Evolutionary conservation across 2,888 invertebrate species (phyloP).

Genomic region (Tiphia femorata): DNA sequence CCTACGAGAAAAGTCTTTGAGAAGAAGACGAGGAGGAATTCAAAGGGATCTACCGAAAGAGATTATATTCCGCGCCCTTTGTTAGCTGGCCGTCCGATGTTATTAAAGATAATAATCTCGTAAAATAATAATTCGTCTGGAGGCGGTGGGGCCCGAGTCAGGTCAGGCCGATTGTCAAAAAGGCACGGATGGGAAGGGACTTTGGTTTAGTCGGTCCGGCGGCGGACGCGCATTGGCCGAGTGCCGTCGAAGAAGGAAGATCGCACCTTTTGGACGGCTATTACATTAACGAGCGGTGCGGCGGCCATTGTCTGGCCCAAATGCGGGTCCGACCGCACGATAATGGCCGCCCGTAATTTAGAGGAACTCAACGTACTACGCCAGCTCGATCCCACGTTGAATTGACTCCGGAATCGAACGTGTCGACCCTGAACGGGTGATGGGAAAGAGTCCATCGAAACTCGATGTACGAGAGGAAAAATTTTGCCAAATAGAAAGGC

Average conservation of each 20-base stretch:
- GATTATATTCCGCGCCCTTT: too few species aligned
- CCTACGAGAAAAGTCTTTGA: too few species aligned
- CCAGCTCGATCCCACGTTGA: too few species aligned
- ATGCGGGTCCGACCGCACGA: constrained; percentile 55
- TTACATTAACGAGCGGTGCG: constrained; percentile 66
- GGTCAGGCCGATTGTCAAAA: constrained; percentile 23
- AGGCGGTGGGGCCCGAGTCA: constrained; percentile 37
- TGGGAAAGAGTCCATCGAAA: too few species aligned
- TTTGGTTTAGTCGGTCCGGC: constrained; percentile 1
- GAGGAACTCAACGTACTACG: too few species aligned
- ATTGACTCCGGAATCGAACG: too few species aligned
- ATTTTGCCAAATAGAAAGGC: too few species aligned
- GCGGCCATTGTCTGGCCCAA: constrained; percentile 64
- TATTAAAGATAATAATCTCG: constrained; percentile 68
- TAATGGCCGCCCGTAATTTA: constrained; percentile 65
- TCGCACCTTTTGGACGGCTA: constrained; percentile 60
- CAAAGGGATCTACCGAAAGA: too few species aligned
- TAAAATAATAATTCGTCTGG: constrained; percentile 63
- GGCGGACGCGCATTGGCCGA: constrained; percentile 30
- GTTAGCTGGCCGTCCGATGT: constrained; percentile 50
- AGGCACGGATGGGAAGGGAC: constrained; percentile 13
- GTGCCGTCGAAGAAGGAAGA: constrained; percentile 40
- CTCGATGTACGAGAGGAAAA: too few species aligned
- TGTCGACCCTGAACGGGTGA: too few species aligned
- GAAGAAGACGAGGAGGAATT: too few species aligned